Conservation (phyloP, 2,797 vertebrate species). For the Carduelis carduelis region DNA sequence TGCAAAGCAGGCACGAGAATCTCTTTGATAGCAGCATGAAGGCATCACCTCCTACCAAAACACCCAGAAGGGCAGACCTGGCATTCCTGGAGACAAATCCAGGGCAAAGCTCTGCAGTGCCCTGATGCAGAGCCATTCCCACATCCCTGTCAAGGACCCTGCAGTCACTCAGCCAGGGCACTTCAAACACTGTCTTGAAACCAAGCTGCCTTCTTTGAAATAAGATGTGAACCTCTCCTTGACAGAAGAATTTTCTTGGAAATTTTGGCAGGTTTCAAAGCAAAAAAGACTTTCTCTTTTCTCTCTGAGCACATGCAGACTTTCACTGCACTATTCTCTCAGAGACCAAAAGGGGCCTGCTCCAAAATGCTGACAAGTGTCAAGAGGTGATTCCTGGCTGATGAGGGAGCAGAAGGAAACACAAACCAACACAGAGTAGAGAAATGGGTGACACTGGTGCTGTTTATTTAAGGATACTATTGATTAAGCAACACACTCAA, state of each 20-base stretch:
- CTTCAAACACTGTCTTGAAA: background rate
- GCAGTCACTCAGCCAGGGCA: background rate
- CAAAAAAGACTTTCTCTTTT: background rate
- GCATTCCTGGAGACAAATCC: background rate
- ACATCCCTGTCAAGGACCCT: background rate
- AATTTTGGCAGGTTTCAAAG: background rate
- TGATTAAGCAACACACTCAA: background rate
- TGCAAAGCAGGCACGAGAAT: rapidly evolving
- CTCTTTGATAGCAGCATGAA: background rate
- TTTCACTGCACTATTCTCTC: background rate
- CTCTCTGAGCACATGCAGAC: background rate
- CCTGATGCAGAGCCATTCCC: rapidly evolving
- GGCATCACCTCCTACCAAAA: background rate
- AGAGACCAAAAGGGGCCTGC: background rate
- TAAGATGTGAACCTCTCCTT: background rate
- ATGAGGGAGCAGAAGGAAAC: background rate
- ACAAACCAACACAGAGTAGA: background rate
- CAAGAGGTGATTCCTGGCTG: background rate
- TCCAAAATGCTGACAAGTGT: background rate
- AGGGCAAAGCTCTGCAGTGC: background rate
- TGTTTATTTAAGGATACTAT: background rate
- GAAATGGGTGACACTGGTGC: background rate
- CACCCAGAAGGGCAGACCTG: background rate
- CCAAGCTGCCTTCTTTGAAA: background rate
- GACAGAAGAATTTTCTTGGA: background rate